A percentile compares a stretch with the other conserved stretches of the same genome.
Evolutionary conservation across 2,113 vertebrate species (phyloP).

Genomic region (Calyptommatus sinebrachiatus): DNA sequence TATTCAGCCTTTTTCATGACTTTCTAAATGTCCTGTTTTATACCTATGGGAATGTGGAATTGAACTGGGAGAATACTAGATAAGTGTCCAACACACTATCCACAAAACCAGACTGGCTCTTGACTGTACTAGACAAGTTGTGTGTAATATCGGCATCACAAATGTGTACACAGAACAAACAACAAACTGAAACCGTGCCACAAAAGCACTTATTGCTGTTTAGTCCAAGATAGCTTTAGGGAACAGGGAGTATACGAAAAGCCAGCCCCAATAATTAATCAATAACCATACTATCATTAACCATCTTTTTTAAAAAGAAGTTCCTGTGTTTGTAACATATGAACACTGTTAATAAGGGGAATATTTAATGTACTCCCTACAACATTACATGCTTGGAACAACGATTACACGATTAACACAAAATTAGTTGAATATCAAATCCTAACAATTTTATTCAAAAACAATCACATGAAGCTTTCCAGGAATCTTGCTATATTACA

Average conservation of each 20-base stretch:
- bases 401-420: background rate
- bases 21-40: no score
- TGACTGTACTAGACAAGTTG: no score
- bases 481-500: background rate
- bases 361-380: rapidly evolving
- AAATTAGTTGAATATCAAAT: background rate
- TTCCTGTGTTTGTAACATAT: background rate
- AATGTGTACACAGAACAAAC: background rate
- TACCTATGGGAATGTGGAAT: no score
- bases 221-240: no score
- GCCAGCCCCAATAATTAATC: background rate
- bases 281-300: background rate
- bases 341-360: constrained; percentile 3
- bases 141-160: background rate
- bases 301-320: background rate
- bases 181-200: background rate
- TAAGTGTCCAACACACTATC: no score
- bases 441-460: background rate
- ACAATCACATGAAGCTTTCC: background rate
- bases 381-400: constrained; percentile 18
- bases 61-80: no score
- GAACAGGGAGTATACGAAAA: background rate
- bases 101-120: no score
- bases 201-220: background rate
- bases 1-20: background rate